Conservation (phyloP, 2,888 invertebrate genomes). For the Entomobrya proxima region DNA sequence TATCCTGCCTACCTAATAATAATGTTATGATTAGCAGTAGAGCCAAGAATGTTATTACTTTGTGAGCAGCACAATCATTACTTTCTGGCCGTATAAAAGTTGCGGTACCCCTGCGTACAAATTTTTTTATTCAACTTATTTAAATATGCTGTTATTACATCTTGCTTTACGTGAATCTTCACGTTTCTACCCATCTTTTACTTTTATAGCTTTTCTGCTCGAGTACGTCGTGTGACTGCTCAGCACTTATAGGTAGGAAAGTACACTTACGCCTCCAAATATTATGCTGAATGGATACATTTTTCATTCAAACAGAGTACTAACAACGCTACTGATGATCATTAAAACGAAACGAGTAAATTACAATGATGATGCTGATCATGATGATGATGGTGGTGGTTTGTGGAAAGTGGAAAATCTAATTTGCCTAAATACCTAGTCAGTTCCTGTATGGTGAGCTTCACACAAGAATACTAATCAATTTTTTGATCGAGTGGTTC, state of each 20-base stretch:
- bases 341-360: slow-evolving; percentile 28
- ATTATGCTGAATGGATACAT: slow-evolving; percentile 1
- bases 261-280: neutral
- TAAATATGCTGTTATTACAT: slow-evolving; percentile 20
- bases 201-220: neutral
- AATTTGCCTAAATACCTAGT: slow-evolving; percentile 31
- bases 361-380: slow-evolving; percentile 14
- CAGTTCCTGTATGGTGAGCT: slow-evolving; percentile 20
- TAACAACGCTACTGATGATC: slow-evolving; percentile 15
- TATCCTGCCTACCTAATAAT: neutral
- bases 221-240: neutral
- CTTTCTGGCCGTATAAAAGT: neutral
- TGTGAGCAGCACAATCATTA: neutral
- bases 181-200: neutral
- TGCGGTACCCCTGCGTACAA: neutral
- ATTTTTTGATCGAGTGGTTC: slow-evolving; percentile 37
- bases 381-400: slow-evolving; percentile 21
- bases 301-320: slow-evolving; percentile 8
- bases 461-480: slow-evolving; percentile 37
- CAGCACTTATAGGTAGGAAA: neutral
- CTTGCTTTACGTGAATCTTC: neutral
- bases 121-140: slow-evolving; percentile 8
- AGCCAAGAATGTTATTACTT: neutral
- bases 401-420: slow-evolving; percentile 28
- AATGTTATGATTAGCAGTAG: neutral